Evolutionary conservation across 2,888 invertebrate genomes (phyloP), one percentile per base, ranked within the genome.

Genomic region (Gastracanthus pulcherrimus): DNA sequence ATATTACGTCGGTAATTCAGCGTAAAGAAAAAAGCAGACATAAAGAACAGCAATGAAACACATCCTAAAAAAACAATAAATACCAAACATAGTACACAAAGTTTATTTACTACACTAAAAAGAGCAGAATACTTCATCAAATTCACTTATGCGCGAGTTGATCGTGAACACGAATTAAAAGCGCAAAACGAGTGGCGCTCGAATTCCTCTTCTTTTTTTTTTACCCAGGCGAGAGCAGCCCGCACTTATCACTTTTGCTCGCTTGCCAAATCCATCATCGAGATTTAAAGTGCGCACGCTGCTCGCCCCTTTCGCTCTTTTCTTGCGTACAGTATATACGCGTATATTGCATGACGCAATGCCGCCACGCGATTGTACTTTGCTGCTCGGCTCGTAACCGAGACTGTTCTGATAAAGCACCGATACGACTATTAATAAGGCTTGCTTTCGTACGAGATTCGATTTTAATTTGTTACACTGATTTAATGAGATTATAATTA

Each of bases 191-290:
- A 26, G 60, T 60, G 60, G 26, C 16, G 29, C 31, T 45, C 16
- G 45, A 45, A n/a, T n/a, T 45, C 13, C 16, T n/a, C 45, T n/a
- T 45, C 45, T 45, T 45, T 45, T 45, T 45, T 45, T n/a, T n/a
- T n/a, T n/a, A n/a, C n/a, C n/a, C n/a, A n/a, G n/a, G 38, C 38
- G 9, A 38, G 38, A 6, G 26, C 29, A 23, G n/a, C 67, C 6
- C 45, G n/a, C 29, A 67, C 67, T 67, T 67, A 67, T 67, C 67
- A 38, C 29, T 29, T 26, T 45, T 45, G 41, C 41, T 6, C 31
- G 41, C 51, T 70, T 70, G 69, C 51, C 69, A 70, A 70, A 70
- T 70, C 51, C 69, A 70, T 70, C 48, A 70, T 70, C 51, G 69
- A 70, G 51, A 51, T 70, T 70, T 70, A 48, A 70, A 70, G 69